Percentiles rank a stretch among this genome's conserved stretches.
Evolutionary conservation across 2,888 invertebrate species (phyloP).

Genomic region (Alitta virens): DNA sequence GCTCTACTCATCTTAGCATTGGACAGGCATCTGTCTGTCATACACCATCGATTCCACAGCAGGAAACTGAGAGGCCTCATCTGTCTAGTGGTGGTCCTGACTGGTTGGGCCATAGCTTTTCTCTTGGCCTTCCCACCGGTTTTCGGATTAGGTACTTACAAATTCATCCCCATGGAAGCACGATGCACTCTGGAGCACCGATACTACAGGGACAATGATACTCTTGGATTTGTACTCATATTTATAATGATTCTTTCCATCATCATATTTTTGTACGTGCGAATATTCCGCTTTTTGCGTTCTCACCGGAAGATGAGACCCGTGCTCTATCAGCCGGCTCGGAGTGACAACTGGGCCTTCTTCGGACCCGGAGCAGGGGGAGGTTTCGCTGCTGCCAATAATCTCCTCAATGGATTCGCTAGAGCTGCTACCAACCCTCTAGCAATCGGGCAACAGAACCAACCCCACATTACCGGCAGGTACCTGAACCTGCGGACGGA

Average conservation of each 20-base stretch:
- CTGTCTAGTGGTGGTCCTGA: slow-evolving; percentile 36
- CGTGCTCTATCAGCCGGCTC: slow-evolving; percentile 38
- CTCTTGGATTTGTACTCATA: slow-evolving; percentile 43
- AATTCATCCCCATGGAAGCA: slow-evolving; percentile 40
- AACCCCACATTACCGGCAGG: slow-evolving; percentile 22
- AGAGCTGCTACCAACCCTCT: slow-evolving; percentile 32
- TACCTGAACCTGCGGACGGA: slow-evolving; percentile 35
- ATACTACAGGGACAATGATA: slow-evolving; percentile 45
- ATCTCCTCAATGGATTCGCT: slow-evolving; percentile 42
- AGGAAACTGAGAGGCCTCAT: slow-evolving; percentile 39
- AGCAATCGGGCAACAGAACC: slow-evolving; percentile 21
- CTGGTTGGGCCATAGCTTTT: slow-evolving; percentile 44
- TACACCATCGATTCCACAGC: slow-evolving; percentile 30
- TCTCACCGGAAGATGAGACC: slow-evolving; percentile 47
- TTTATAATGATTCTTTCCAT: slow-evolving; percentile 36
- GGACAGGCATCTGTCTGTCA: slow-evolving; percentile 38
- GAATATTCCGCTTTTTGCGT: slow-evolving; percentile 44
- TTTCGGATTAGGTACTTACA: slow-evolving; percentile 44
- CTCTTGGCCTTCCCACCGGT: slow-evolving; percentile 48
- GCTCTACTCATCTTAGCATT: slow-evolving; percentile 41
- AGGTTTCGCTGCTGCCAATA: slow-evolving; percentile 38
- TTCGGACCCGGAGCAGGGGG: slow-evolving; percentile 47
- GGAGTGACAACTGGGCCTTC: slow-evolving; percentile 49
- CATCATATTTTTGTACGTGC: slow-evolving; percentile 38
- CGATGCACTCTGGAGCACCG: slow-evolving; percentile 47